Percentiles rank a stretch among this genome's conserved stretches.
These are phyloP conservation scores for Clitarchus hookeri DNA, from an alignment of 2,888 invertebrate species.

Conservation along the genomic window DNA sequence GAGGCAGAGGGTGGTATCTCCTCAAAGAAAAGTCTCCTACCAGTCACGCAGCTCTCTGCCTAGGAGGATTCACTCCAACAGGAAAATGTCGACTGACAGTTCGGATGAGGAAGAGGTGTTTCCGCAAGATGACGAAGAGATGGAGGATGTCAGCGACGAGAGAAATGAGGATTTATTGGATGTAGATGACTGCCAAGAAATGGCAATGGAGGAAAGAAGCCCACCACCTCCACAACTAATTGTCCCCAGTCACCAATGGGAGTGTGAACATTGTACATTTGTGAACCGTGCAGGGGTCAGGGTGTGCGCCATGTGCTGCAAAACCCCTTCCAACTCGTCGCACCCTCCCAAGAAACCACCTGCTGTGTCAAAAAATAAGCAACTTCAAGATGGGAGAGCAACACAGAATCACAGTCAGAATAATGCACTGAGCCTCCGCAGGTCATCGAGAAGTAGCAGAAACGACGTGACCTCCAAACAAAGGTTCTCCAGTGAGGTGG, in stretches of 20 bases:
- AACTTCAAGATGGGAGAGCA: conserved; percentile 7
- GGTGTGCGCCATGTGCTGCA: conserved; percentile 85
- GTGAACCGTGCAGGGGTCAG: conserved; percentile 79
- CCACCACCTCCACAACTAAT: conserved; percentile 55
- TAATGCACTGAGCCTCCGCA: conserved; percentile 16
- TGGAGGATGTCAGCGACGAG: conserved; percentile 41
- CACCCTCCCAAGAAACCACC: conserved; percentile 45
- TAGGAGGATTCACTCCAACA: not conserved
- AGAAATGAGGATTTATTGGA: conserved; percentile 32
- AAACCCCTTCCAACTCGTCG: conserved; percentile 61
- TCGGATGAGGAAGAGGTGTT: conserved; percentile 45
- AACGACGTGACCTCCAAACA: not conserved
- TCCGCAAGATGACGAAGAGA: conserved; percentile 40
- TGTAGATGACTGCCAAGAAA: conserved; percentile 35
- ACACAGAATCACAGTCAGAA: not conserved
- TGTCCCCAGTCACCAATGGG: conserved; percentile 68
- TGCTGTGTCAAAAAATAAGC: conserved; percentile 24
- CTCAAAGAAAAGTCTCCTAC: conserved; percentile 69
- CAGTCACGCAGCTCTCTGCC: conserved; percentile 50
- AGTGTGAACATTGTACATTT: conserved; percentile 89
- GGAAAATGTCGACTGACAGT: conserved; percentile 20
- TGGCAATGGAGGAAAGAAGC: conserved; percentile 48
- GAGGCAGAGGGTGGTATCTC: conserved; percentile 70
- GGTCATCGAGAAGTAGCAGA: conserved; percentile 20
- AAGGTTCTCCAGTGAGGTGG: conserved; percentile 28